Base-by-base conservation (phyloP, 2,113 vertebrate genomes). In the Camelus dromedarius region DNA sequence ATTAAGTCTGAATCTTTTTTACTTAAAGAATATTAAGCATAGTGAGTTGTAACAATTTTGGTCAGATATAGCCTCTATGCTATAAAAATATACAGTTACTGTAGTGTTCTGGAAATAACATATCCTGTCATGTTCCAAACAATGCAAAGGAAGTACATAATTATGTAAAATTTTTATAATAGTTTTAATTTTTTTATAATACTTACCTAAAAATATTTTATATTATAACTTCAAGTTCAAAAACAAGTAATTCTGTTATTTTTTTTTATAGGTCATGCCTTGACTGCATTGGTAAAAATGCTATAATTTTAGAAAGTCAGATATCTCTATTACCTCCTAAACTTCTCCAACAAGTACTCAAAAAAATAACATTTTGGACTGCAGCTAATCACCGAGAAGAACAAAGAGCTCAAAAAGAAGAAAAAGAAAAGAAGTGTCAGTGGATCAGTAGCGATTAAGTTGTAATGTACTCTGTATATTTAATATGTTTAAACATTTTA, bases 231-330 rank as follows among this genome's bases (percentile, higher is more conserved):
- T 95, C 13, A 72, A 13, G 1, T 48, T 93, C 38, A 92, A 89
- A 56, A 50, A 12, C 42, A 89, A 93, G 54, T 46, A 54, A 28
- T 48, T 75, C 16, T 64, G 1, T 80, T 35, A 56, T 50, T 20
- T 69, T 77, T 86, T 90, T n/a, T 93, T 89, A 60, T 97, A 99
- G 99, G 98, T 98, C 99, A 92, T 99, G 99, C 95, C 98, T 99
- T 24, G 99, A 99, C 98, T 99, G 98, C 97, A 99, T 99, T 76
- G 99, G 99, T 64, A 99, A 99, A 97, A 99, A 99, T 13, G 96
- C 98, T 30, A 12, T 92, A 60, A 98, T 97, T 50, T 94, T 99
- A 48, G 97, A 98, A 98, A 98, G 93, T 58, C 99, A 99, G 50
- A 98, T 99, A 52, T 98, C 98, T 6, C 97, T 98, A 64, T 98